Percentiles rank a stretch among this genome's conserved stretches.
phyloP scores from a whole-genome alignment of 2,113 vertebrate genomes.

The Scortum barcoo region DNA sequence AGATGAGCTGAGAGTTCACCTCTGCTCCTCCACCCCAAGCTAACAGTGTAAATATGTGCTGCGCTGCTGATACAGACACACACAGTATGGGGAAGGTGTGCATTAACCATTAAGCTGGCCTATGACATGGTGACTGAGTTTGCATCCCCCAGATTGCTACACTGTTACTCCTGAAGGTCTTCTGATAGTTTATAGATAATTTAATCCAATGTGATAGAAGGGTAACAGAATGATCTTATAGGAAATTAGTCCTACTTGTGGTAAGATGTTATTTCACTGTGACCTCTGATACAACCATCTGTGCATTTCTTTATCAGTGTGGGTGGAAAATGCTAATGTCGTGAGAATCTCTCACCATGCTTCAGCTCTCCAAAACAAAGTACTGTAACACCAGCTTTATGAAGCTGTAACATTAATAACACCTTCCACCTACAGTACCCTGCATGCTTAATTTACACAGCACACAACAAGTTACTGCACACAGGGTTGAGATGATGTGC shows the following conservation, averaged over 20 bases:
- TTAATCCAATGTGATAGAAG: conserved; percentile 2
- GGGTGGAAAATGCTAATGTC: neutral
- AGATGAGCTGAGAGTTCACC: neutral
- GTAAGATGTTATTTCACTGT: neutral
- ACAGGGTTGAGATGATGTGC: neutral
- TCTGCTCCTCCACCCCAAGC: neutral
- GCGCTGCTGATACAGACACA: neutral
- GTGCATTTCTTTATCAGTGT: conserved; percentile 4
- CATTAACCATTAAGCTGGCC: conserved; percentile 3
- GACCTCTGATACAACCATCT: neutral
- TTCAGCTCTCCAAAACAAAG: neutral
- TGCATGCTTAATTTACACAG: neutral
- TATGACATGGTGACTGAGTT: neutral
- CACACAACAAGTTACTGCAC: neutral
- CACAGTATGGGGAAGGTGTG: neutral
- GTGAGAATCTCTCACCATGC: neutral
- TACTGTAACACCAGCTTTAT: neutral
- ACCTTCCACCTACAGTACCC: neutral
- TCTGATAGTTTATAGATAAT: conserved; percentile 22
- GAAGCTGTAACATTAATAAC: neutral
- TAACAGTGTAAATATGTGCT: neutral
- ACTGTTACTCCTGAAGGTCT: conserved; percentile 15
- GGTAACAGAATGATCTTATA: neutral
- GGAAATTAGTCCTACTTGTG: neutral
- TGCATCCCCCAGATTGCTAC: conserved; percentile 7